These are phyloP conservation scores for Drosophila grimshawi DNA, from an alignment of 1,140 invertebrate species.

Conservation along the genomic window DNA sequence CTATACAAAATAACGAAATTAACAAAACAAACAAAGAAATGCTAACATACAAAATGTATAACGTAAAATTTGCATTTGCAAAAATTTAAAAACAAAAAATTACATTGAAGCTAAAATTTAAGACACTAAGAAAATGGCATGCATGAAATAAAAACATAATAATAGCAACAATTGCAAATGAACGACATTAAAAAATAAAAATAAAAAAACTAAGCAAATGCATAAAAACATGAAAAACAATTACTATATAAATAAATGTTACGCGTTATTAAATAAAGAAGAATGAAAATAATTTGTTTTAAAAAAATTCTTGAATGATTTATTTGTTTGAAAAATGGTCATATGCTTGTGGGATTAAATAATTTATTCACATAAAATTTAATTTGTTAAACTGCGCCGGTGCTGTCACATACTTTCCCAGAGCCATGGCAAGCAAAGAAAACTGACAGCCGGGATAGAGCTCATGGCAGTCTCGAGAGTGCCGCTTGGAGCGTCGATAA, in stretches of 20 bases:
- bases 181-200: slow-evolving; percentile 37
- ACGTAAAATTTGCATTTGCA: slow-evolving; percentile 40
- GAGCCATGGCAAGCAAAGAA: slow-evolving; percentile 89
- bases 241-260: slow-evolving; percentile 85
- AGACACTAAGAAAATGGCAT: slow-evolving; percentile 26
- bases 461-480: slow-evolving; percentile 85
- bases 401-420: slow-evolving; percentile 87
- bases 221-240: slow-evolving; percentile 71
- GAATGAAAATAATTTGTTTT: slow-evolving; percentile 84
- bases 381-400: slow-evolving; percentile 60
- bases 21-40: slow-evolving; percentile 22
- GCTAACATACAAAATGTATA: slow-evolving; percentile 48
- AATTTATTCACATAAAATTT: slow-evolving; percentile 36
- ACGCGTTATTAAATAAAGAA: slow-evolving; percentile 85
- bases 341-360: background rate
- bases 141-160: slow-evolving; percentile 33
- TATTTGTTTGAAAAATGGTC: background rate
- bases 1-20: slow-evolving; percentile 31
- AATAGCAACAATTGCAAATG: slow-evolving; percentile 38
- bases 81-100: slow-evolving; percentile 53
- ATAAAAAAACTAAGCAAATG: slow-evolving; percentile 45
- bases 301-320: slow-evolving; percentile 61
- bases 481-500: slow-evolving; percentile 62
- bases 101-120: slow-evolving; percentile 32
- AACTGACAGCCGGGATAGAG: slow-evolving; percentile 88